Conservation (phyloP, 2,797 vertebrate species). For the Anguilla marmorata region DNA sequence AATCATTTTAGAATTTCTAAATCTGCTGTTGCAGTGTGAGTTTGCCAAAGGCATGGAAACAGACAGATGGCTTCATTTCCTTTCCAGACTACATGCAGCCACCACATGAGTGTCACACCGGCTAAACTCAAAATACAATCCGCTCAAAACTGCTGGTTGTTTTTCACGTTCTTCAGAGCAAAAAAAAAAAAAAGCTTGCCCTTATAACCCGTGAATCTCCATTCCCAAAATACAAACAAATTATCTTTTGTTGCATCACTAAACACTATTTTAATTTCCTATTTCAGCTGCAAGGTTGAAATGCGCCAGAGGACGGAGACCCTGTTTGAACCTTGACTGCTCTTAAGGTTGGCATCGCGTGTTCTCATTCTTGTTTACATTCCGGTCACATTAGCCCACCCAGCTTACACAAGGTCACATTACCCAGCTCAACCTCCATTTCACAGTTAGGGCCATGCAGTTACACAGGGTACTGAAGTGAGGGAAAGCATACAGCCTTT, state of each 20-base stretch:
- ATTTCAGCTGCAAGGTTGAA: neutral
- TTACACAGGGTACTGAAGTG: neutral
- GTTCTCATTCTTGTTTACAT: neutral
- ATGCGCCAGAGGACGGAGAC: neutral
- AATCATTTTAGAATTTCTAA: neutral
- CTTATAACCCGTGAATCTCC: neutral
- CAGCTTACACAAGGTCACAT: neutral
- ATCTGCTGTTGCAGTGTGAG: neutral
- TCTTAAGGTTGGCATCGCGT: neutral
- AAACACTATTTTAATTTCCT: neutral
- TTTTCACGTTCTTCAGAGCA: neutral
- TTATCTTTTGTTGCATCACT: neutral
- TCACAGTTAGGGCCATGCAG: neutral
- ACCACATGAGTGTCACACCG: neutral
- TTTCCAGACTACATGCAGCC: neutral
- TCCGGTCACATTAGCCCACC: neutral
- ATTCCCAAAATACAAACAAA: neutral
- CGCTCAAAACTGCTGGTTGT: neutral
- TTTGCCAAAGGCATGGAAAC: neutral
- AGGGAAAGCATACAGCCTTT: neutral
- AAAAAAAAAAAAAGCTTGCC: neutral
- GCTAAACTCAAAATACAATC: neutral
- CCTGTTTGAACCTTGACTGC: neutral
- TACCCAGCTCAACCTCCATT: neutral
- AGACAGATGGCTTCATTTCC: neutral